Evolutionary conservation across 2,888 invertebrate species (phyloP), one percentile per base, ranked within the genome.

Genomic region (Eristalis arbustorum): DNA sequence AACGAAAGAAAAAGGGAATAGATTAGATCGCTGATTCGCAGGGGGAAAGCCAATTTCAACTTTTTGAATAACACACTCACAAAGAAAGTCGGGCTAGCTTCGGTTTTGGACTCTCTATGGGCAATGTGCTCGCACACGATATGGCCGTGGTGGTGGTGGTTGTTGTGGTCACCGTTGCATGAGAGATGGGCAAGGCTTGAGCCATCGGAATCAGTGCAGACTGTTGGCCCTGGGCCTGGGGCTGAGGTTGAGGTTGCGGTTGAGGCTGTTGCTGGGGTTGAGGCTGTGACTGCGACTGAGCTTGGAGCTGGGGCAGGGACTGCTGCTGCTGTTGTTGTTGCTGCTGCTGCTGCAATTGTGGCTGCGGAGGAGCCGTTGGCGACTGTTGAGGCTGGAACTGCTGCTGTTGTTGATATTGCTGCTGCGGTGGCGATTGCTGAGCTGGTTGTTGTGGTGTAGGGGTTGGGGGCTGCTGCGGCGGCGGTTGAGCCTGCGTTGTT

Each of bases 51-150:
- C 23, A 75, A 74, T 83, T 87, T 87, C 63, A 87, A 78, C 71
- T 82, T 76, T 88, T 88, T 84, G 88, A 92, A 89, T 89, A 92
- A 92, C 93, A 93, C 92, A 93, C 93, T 93, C 92, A 93, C 93
- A 93, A 93, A 92, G 92, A 92, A 91, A 92, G 92, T 89, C 92
- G 92, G 89, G 92, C 92, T 88, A 91, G 91, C 90, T 92, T 93
- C 83, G 91, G 91, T 89, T 91, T 94, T 89, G 90, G 91, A 90
- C 90, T 92, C 88, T 93, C 92, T 88, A 93, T 91, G 88, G 91
- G 90, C 85, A 92, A 92, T 31, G 89, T 76, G 80, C 87, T 71
- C 83, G 87, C 62, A 34, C 81, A 88, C 62, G 90, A 88, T 74
- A 89, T 88, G 79, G 89, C 87, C 34, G 90, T 89, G 80, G 90